Evolutionary conservation across 2,888 invertebrate genomes (phyloP).

Genomic region (Drosophila antonietae): DNA sequence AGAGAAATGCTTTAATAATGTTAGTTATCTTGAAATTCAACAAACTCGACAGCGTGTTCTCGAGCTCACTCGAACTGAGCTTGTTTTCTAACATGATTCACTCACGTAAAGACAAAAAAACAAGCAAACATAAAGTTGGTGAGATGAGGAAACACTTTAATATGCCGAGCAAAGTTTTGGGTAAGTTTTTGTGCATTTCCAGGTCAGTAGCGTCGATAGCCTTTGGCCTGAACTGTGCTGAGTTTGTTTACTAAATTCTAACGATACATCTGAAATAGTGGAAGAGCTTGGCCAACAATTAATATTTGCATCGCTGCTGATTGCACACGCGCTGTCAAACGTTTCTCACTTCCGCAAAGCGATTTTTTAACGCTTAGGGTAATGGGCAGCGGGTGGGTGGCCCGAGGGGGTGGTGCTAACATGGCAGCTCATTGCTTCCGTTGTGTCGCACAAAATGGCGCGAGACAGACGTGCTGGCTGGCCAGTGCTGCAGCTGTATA

Average conservation of each 20-base stretch:
- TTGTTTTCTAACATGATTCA: constrained; percentile 10
- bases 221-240: not conserved
- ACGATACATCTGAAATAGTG: not conserved
- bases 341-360: constrained; percentile 47
- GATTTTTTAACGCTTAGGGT: not conserved
- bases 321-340: constrained; percentile 36
- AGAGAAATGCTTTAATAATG: not conserved
- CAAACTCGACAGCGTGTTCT: constrained; percentile 6
- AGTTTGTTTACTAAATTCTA: constrained; percentile 1
- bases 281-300: constrained; percentile 26
- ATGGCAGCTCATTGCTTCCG: constrained; percentile 33
- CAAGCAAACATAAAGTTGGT: constrained; percentile 12
- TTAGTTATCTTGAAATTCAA: constrained; percentile 5
- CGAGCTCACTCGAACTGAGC: not conserved
- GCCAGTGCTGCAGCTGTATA: constrained; percentile 9
- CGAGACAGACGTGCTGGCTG: constrained; percentile 53
- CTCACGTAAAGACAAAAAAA: constrained; percentile 1
- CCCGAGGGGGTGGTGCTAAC: not conserved
- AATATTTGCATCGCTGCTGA: constrained; percentile 27
- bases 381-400: not conserved
- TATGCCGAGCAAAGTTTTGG: not conserved
- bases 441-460: constrained; percentile 46
- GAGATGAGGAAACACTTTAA: constrained; percentile 1
- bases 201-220: not conserved
- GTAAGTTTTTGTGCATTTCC: not conserved